These are phyloP conservation scores for Burhinus bistriatus DNA, from an alignment of 2,113 vertebrate species.

Conservation along the genomic window DNA sequence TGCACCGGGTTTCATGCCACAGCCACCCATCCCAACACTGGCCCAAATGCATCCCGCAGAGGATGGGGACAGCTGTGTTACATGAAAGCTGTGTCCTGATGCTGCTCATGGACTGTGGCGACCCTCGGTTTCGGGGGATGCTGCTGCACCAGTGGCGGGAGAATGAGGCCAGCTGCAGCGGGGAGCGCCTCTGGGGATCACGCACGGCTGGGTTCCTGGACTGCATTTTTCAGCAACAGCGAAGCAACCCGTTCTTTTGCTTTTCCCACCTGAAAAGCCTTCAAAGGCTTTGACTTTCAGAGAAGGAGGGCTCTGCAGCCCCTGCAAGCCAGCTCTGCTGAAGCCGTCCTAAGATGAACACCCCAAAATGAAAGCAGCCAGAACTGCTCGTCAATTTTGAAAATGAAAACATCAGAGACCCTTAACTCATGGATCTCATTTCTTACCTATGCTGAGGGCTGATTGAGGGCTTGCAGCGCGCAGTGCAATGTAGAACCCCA, in stretches of 20 bases:
- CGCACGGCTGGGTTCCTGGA: rapidly evolving
- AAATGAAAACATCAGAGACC: background rate
- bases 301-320: background rate
- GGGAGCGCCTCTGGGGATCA: background rate
- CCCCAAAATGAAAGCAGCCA: background rate
- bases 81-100: background rate
- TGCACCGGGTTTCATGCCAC: rapidly evolving
- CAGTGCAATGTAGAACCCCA: background rate
- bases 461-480: rapidly evolving
- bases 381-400: background rate
- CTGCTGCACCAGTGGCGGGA: background rate
- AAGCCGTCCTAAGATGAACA: background rate
- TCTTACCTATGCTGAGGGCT: background rate
- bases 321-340: background rate
- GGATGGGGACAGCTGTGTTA: rapidly evolving
- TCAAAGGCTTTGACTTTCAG: background rate
- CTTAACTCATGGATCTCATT: background rate
- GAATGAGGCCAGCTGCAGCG: background rate
- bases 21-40: background rate
- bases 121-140: rapidly evolving
- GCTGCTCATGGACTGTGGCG: rapidly evolving
- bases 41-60: rapidly evolving
- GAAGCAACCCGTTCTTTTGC: background rate
- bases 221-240: background rate
- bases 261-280: background rate